Base-by-base conservation (phyloP, 1,140 invertebrate species). In the Ditylenchus dipsaci region DNA sequence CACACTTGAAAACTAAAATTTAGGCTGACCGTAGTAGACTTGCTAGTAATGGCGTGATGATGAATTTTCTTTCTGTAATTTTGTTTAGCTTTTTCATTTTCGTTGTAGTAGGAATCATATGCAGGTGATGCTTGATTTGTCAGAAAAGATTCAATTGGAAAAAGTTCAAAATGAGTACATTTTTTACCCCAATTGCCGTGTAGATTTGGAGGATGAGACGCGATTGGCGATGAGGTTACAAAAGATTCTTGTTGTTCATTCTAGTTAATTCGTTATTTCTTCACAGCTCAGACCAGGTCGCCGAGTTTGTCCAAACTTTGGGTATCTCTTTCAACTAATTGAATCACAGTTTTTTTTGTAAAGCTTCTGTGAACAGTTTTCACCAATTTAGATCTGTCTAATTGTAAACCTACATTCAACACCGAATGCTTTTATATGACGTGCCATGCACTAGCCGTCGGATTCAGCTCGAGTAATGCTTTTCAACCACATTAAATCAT, bases 391-490 rank as follows among this genome's bases (percentile, higher is more conserved):
- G 69, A 72, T 27, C 60, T 38, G 27, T 11, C 1, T 19, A 17
- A 13, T 21, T 64, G 60, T 67, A 27, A 13, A 30, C 5, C 57
- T 21, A 38, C 33, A 5, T 19, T 17, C 5, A 21, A 59, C 15
- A 59, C 27, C 1, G 91, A 95, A 74, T 96, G 93, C 82, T 97
- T 94, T 91, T 96, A 95, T 84, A 85, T 97, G 30, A 95, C 93
- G 0, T 86, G 97, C 15, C 91, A 94, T 82, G 91, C 90, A 80
- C 92, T 96, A 85, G 92, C 96, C 82, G 86, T 97, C 47, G 89
- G 91, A 27, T 86, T 95, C 29, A 86, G 95, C 69, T 93, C 94
- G 1, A 89, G 90, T 53, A 38, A 38, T 11, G 33, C 11, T 38
- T 38, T 38, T 38, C 33, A 38, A 11, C 11, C 11, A 11, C 11